These are phyloP conservation scores for Suricata suricatta DNA, from an alignment of 2,113 vertebrate species.

Conservation along the genomic window DNA sequence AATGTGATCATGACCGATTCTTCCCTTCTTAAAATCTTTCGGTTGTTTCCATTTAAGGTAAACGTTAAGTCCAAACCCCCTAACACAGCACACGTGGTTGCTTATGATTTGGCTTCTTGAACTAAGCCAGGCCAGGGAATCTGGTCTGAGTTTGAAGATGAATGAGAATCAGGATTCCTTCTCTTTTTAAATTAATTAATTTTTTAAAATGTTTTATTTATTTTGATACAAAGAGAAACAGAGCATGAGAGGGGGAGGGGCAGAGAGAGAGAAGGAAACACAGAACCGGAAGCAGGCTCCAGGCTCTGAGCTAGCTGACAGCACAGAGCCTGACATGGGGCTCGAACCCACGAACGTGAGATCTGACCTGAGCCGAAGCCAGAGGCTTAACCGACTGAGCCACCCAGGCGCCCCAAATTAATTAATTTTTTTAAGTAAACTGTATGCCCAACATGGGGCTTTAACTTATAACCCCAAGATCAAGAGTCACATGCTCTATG, in stretches of 20 bases:
- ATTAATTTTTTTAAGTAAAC: neutral
- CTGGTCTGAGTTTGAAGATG: neutral
- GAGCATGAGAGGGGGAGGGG: too few relatives aligned
- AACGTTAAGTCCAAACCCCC: neutral
- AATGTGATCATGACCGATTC: conserved; percentile 11
- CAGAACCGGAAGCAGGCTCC: too few relatives aligned
- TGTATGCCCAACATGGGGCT: neutral
- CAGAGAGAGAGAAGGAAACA: too few relatives aligned
- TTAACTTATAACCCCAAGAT: neutral
- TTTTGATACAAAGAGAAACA: too few relatives aligned
- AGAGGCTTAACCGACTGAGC: too few relatives aligned
- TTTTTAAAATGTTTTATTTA: too few relatives aligned
- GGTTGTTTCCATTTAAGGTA: neutral
- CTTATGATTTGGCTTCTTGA: conserved; percentile 19
- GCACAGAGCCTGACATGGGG: too few relatives aligned
- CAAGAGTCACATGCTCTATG: neutral
- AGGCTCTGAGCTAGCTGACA: too few relatives aligned
- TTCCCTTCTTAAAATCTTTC: neutral
- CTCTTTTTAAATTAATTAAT: neutral
- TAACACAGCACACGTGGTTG: neutral
- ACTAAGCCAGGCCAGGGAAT: neutral
- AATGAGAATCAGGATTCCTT: neutral
- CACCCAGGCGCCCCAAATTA: too few relatives aligned
- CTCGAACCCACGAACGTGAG: too few relatives aligned
- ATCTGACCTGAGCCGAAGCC: too few relatives aligned